phyloP scores from a whole-genome alignment of 2,888 invertebrate genomes.

The Heterodera filipjevi region DNA sequence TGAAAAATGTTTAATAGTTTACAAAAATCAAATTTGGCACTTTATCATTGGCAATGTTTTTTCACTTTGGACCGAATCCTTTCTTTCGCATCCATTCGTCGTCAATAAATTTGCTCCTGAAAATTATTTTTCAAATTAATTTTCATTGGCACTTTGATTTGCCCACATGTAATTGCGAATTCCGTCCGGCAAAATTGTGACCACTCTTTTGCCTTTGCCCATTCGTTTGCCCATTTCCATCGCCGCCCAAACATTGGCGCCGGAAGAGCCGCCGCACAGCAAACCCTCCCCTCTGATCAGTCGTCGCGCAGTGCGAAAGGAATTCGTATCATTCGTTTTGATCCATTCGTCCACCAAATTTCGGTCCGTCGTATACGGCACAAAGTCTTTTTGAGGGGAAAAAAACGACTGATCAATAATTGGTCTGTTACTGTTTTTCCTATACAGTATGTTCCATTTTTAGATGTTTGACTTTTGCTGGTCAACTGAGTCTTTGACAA shows the following conservation, averaged over 20 bases:
- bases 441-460: no score
- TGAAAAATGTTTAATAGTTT: no score
- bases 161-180: slow-evolving; percentile 88
- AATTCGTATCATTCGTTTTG: slow-evolving; percentile 68
- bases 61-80: slow-evolving; percentile 17
- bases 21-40: no score
- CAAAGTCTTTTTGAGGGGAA: slow-evolving; percentile 79
- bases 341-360: slow-evolving; percentile 72
- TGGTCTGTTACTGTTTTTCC: no score
- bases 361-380: slow-evolving; percentile 81
- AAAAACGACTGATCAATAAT: not conserved
- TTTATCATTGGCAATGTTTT: no score
- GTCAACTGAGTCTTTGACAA: no score
- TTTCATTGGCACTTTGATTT: not conserved
- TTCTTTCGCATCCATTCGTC: slow-evolving; percentile 58
- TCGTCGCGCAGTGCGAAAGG: slow-evolving; percentile 81
- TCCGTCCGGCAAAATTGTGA: slow-evolving; percentile 89
- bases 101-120: slow-evolving; percentile 62
- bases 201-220: slow-evolving; percentile 77
- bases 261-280: slow-evolving; percentile 69
- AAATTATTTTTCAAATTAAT: slow-evolving; percentile 24
- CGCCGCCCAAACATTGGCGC: slow-evolving; percentile 61
- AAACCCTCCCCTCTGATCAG: slow-evolving; percentile 90
- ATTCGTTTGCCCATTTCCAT: slow-evolving; percentile 71
- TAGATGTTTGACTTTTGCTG: no score